phyloP scores from a whole-genome alignment of 2,113 vertebrate genomes.

The Prochilodus magdalenae region DNA sequence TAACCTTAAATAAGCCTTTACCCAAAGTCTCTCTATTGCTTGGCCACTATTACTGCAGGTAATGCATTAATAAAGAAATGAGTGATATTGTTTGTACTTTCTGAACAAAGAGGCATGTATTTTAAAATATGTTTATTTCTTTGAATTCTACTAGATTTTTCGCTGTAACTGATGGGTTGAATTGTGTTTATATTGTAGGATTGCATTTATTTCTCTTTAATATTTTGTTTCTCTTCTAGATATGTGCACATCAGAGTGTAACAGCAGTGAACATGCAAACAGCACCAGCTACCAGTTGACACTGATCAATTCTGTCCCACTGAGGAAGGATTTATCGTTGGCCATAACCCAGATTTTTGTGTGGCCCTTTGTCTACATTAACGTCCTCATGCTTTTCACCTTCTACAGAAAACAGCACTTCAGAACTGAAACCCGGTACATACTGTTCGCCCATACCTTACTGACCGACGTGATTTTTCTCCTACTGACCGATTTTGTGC shows the following conservation, averaged over 20 bases:
- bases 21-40: neutral
- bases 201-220: neutral
- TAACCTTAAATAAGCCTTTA: neutral
- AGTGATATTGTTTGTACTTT: no score
- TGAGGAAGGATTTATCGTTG: neutral
- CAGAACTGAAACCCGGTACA: slow-evolving; percentile 53
- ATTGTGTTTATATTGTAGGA: no score
- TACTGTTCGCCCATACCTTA: slow-evolving; percentile 59
- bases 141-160: neutral
- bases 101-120: no score
- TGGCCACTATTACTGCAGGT: slow-evolving; percentile 1
- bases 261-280: slow-evolving; percentile 17
- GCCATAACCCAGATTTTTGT: slow-evolving; percentile 44
- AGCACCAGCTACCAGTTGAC: slow-evolving; percentile 7
- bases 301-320: neutral
- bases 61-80: no score
- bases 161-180: slow-evolving; percentile 4
- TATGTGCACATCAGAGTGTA: slow-evolving; percentile 18
- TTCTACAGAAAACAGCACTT: slow-evolving; percentile 53
- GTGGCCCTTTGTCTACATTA: slow-evolving; percentile 52
- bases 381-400: slow-evolving; percentile 51
- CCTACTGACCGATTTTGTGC: slow-evolving; percentile 38
- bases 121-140: no score
- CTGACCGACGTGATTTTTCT: slow-evolving; percentile 44
- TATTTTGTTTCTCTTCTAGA: slow-evolving; percentile 5